These are phyloP conservation scores for Asobara japonica DNA, from an alignment of 1,140 invertebrate species.

Conservation along the genomic window DNA sequence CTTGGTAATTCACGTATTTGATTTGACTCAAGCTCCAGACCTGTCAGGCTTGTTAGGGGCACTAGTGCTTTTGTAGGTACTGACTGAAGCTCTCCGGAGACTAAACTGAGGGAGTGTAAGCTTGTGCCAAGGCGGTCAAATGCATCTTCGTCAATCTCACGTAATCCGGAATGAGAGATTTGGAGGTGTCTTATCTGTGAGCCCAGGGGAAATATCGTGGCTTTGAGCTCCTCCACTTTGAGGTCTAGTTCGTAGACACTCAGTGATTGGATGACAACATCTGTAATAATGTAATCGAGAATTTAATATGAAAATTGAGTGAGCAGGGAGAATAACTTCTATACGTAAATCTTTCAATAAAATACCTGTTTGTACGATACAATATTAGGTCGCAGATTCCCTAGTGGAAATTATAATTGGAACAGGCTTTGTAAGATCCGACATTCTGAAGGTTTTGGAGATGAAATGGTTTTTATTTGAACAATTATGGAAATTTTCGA, in stretches of 20 bases:
- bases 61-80: slow-evolving; percentile 85
- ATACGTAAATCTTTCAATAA: too few species aligned
- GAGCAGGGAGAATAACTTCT: too few species aligned
- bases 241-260: slow-evolving; percentile 88
- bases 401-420: too few species aligned
- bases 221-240: slow-evolving; percentile 75
- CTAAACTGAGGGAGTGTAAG: slow-evolving; percentile 82
- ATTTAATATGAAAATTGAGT: background rate
- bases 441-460: too few species aligned
- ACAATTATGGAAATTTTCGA: too few species aligned
- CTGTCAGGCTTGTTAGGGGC: slow-evolving; percentile 76
- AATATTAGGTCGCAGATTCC: too few species aligned
- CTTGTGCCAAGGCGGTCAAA: slow-evolving; percentile 77
- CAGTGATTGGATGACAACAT: slow-evolving; percentile 77
- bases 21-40: slow-evolving; percentile 86
- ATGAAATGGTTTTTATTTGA: too few species aligned
- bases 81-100: slow-evolving; percentile 80
- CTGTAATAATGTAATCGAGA: background rate
- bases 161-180: slow-evolving; percentile 83
- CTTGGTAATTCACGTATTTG: slow-evolving; percentile 83
- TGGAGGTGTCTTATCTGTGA: slow-evolving; percentile 82
- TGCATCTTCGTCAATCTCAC: slow-evolving; percentile 78
- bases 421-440: too few species aligned
- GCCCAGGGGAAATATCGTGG: slow-evolving; percentile 76
- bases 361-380: too few species aligned